Conservation (phyloP, 2,113 vertebrate genomes). For the Melanotaenia duboulayi region DNA sequence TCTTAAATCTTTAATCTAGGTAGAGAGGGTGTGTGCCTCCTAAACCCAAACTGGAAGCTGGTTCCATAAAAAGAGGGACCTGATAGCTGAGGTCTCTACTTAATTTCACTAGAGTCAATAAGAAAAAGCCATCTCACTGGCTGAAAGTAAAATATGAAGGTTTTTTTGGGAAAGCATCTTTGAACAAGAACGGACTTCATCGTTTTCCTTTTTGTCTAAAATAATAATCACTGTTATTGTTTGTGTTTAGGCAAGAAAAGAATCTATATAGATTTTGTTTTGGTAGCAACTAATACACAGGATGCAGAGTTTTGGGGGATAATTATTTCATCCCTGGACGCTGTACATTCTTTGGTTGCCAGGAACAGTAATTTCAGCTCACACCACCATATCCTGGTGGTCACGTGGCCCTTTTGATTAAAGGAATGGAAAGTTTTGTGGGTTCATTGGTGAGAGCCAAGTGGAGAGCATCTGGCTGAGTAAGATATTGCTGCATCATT, state of each 20-base stretch:
- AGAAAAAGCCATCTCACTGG: neutral
- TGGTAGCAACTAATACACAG: neutral
- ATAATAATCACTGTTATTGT: neutral
- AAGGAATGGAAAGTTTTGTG: constrained; percentile 72
- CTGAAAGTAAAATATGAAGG: constrained; percentile 16
- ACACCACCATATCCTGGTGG: constrained; percentile 5
- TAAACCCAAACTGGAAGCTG: no score
- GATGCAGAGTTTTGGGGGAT: neutral
- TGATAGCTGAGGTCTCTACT: no score
- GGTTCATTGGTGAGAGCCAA: constrained; percentile 62
- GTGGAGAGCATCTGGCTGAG: constrained; percentile 74
- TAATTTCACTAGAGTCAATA: no score
- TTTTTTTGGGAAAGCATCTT: neutral
- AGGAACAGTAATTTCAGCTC: constrained; percentile 32
- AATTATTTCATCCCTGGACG: constrained; percentile 8
- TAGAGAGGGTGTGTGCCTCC: no score
- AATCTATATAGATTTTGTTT: constrained; percentile 12
- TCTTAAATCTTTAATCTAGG: no score
- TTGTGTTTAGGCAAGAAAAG: constrained; percentile 1
- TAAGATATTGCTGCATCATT: constrained; percentile 80
- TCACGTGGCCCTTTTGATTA: constrained; percentile 72
- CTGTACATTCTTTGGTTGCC: constrained; percentile 7
- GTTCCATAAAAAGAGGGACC: no score
- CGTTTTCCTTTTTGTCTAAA: neutral
- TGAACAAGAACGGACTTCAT: neutral